Percentiles rank a stretch among this genome's conserved stretches.
phyloP scores from a whole-genome alignment of 2,113 vertebrate species.

The Prochilodus magdalenae region DNA sequence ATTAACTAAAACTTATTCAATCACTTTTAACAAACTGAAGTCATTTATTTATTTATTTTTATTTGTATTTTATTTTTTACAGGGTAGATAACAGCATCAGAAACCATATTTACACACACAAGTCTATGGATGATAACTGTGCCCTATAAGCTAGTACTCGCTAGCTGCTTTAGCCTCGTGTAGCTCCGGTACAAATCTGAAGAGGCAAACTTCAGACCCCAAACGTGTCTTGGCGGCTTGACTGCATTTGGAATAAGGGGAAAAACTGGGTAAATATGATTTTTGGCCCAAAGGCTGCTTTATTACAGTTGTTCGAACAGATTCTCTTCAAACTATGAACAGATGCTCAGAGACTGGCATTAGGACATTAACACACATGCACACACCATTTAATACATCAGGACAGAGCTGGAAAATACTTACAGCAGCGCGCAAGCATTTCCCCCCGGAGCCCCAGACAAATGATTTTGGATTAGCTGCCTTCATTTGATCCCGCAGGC shows the following conservation, averaged over 20 bases:
- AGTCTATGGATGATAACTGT: too few species aligned
- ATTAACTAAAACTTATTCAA: too few species aligned
- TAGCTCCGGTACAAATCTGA: not conserved
- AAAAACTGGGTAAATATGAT: not conserved
- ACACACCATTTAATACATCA: slow-evolving; percentile 18
- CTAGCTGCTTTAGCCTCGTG: not conserved
- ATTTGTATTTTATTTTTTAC: too few species aligned
- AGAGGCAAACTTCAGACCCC: too few species aligned
- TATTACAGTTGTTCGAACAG: not conserved
- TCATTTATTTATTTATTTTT: too few species aligned
- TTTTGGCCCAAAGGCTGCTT: not conserved
- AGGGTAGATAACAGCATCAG: too few species aligned
- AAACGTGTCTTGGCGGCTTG: not conserved
- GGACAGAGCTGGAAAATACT: slow-evolving; percentile 20
- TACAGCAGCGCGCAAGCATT: slow-evolving; percentile 26
- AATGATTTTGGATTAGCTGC: slow-evolving; percentile 1
- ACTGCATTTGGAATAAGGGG: not conserved
- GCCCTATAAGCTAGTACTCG: too few species aligned
- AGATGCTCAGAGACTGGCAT: slow-evolving; percentile 3
- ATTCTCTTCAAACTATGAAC: not conserved
- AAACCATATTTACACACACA: too few species aligned
- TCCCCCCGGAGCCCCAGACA: slow-evolving; percentile 5
- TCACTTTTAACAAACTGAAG: too few species aligned
- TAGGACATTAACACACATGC: slow-evolving; percentile 28
- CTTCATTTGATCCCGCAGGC: not conserved